Evolutionary conservation across 92 coral and sea anemone genomes (phyloP).

Genomic region (Porites cylindrica): DNA sequence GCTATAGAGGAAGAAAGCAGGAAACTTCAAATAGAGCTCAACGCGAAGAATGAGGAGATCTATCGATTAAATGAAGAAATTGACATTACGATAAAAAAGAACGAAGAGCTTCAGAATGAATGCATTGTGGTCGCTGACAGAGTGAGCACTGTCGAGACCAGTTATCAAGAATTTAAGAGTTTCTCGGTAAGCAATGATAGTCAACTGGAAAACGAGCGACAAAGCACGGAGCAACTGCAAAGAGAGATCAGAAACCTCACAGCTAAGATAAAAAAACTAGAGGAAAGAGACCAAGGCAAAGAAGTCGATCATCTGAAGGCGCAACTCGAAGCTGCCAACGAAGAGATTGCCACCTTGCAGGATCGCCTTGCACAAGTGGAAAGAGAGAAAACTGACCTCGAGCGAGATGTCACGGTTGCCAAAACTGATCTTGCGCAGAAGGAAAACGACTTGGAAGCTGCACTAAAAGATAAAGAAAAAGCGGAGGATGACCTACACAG

Average conservation of each 20-base stretch:
- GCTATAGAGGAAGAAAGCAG: constrained; percentile 89
- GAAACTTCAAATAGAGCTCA: constrained; percentile 74
- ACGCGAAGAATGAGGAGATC: constrained; percentile 84
- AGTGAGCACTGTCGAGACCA: constrained; percentile 74
- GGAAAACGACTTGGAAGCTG: constrained; percentile 83
- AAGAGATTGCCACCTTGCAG: constrained; percentile 67
- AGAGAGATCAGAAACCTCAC: constrained; percentile 73
- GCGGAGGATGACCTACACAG: constrained; percentile 89
- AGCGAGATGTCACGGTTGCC: constrained; percentile 74
- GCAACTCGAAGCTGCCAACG: constrained; percentile 83
- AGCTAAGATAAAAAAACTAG: constrained; percentile 70
- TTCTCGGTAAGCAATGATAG: constrained; percentile 64
- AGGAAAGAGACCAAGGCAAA: constrained; percentile 81
- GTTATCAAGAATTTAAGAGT: constrained; percentile 79
- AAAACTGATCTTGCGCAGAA: constrained; percentile 77
- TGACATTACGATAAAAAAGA: constrained; percentile 73
- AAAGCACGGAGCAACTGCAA: constrained; percentile 81
- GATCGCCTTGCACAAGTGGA: constrained; percentile 77
- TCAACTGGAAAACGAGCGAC: constrained; percentile 75
- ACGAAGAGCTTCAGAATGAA: constrained; percentile 83
- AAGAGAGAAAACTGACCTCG: constrained; percentile 83
- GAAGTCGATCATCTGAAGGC: constrained; percentile 93
- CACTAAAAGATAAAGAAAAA: constrained; percentile 76
- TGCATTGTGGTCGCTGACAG: constrained; percentile 82
- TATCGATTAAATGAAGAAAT: constrained; percentile 79